Percentiles rank a stretch among this genome's conserved stretches.
Evolutionary conservation across 2,888 invertebrate species (phyloP).

Genomic region (Tenthredo livida): DNA sequence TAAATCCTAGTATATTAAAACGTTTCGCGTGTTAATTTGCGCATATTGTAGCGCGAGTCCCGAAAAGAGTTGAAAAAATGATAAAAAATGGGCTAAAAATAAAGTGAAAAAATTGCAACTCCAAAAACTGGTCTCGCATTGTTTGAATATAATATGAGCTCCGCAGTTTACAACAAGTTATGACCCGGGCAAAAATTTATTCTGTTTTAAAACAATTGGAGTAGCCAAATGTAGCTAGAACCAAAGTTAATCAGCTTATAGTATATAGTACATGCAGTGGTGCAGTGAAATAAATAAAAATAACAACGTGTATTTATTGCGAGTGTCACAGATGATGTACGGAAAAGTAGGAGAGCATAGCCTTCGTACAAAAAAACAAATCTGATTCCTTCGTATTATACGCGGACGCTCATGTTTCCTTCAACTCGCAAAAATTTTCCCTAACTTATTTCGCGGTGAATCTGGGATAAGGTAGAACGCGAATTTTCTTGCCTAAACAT

Average conservation of each 20-base stretch:
- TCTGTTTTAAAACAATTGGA: constrained; percentile 36
- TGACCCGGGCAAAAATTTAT: constrained; percentile 22
- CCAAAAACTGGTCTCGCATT: constrained; percentile 22
- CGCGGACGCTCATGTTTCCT: not conserved
- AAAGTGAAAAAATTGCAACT: not conserved
- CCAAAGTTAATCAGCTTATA: constrained; percentile 16
- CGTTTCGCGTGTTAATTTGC: constrained; percentile 19
- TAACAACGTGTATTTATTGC: not conserved
- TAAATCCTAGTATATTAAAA: not conserved
- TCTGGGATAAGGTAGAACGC: not conserved
- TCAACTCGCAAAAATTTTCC: not conserved
- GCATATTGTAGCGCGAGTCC: not conserved
- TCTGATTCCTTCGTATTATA: not conserved
- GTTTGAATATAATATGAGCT: constrained; percentile 35
- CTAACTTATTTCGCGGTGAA: no score
- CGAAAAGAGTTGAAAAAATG: not conserved
- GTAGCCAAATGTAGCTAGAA: not conserved
- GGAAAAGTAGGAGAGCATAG: not conserved
- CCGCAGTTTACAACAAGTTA: constrained; percentile 27
- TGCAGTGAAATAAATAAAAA: constrained; percentile 1
- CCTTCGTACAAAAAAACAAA: not conserved
- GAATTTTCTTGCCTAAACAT: not conserved
- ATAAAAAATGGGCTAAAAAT: not conserved
- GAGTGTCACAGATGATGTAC: not conserved
- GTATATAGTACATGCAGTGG: not conserved